Evolutionary conservation across 2,113 vertebrate genomes (phyloP).

Genomic region (Phalacrocorax brasilianus): DNA sequence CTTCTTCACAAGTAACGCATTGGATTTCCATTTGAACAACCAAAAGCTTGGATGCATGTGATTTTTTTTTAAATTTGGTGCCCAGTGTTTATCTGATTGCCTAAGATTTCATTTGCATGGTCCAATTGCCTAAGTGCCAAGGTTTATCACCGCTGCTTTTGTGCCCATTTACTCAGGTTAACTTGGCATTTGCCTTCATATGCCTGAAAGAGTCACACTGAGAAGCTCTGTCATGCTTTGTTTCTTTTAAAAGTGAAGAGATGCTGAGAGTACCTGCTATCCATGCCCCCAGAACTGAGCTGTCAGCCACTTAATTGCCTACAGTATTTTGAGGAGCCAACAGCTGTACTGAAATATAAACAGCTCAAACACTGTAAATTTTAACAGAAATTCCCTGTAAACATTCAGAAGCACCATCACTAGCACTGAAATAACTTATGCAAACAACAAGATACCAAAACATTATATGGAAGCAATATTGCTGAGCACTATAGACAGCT

Average conservation of each 20-base stretch:
- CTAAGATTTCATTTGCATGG: slow-evolving; percentile 18
- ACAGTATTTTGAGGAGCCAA: background rate
- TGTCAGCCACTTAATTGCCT: background rate
- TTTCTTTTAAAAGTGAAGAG: slow-evolving; percentile 1
- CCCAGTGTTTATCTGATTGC: slow-evolving; percentile 23
- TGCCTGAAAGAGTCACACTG: background rate
- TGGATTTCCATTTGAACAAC: slow-evolving; percentile 42
- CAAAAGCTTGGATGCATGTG: background rate
- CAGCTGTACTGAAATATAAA: background rate
- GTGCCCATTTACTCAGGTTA: slow-evolving; percentile 44
- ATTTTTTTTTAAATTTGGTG: background rate
- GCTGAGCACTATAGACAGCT: background rate
- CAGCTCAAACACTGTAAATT: background rate
- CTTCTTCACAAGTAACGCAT: background rate
- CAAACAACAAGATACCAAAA: background rate
- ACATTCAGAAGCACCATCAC: background rate
- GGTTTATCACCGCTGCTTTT: slow-evolving; percentile 54
- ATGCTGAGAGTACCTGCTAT: background rate
- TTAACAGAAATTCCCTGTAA: background rate
- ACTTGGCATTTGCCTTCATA: slow-evolving; percentile 6
- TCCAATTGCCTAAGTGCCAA: background rate
- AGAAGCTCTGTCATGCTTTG: slow-evolving; percentile 4
- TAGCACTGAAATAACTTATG: background rate
- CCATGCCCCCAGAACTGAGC: background rate
- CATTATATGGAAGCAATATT: background rate